Base-by-base conservation (phyloP, 2,888 invertebrate species). In the Mythimna vitellina region DNA sequence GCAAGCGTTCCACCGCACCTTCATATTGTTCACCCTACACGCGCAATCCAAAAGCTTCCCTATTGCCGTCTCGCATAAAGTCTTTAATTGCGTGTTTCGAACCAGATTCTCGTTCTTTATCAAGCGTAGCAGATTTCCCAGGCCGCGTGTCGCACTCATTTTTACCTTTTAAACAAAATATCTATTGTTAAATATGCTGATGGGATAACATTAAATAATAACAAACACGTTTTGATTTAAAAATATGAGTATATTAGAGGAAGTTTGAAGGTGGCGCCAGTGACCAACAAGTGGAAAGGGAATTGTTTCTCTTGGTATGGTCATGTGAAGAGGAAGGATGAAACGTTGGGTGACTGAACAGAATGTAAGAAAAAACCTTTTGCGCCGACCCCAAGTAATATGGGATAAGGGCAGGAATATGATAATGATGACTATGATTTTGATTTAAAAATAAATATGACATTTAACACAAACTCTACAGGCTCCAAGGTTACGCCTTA, bases 1-100 rank as follows among this genome's bases (percentile, higher is more conserved):
- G 91, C 99, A 99, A 1, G 99, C 98, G 93, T 99, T 99, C 99
- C 99, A 99, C 67, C 98, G 97, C 53, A 98, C 98, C 96, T 99
- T 99, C 97, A 98, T 98, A 90, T 97, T 97, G 65, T 97, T 97
- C 42, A 97, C 98, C 53, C 97, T 96, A 12, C 96, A 97, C 25
- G 98, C 97, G 90, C 97, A 98, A 83, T 97, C 97, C 67, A 98
- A 94, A 60, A 99, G 95, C 85, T 97, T 97, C 81, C 95, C 93
- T 78, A 98, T 97, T 5, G 97, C 97, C 1, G 92, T 90, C 82
- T 97, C 96, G 70, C 97, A 96, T 66, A 97, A 92, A 53, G 95
- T 93, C 80, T 95, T 96, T 82, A 97, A 94, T 83, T 96, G 95
- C 25, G 92, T 85, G 68, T 96, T 92, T 51, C 95, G 91, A 7